Evolutionary conservation across 2,113 vertebrate species (phyloP).

Genomic region (cat (Felis catus)): F.catus_Fca126_mat1.0 CM031420.1:95529501-95530000

Average conservation of each 20-base stretch:
- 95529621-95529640: not conserved
- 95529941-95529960: not conserved
- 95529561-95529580: not conserved
- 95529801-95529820: conserved; percentile 98
- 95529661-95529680: not conserved
- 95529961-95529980: conserved; percentile 21
- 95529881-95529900: conserved; percentile 33
- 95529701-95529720: conserved; percentile 15
- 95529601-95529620: conserved; percentile 22
- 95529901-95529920: not conserved
- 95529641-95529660: conserved; percentile 10
- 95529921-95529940: not conserved
- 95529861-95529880: not conserved
- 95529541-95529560: not conserved
- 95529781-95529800: conserved; percentile 99
- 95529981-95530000: conserved; percentile 38
- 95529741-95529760: conserved; percentile 99
- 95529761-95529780: conserved; percentile 99
- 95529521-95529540: not conserved
- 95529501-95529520: not conserved
- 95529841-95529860: conserved; percentile 42
- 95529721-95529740: conserved; percentile 74
- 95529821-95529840: conserved; percentile 94
- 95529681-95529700: not conserved
- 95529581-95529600: not conserved